Conservation (phyloP, 2,797 vertebrate species). For the Melanotaenia parkinsoni region DNA sequence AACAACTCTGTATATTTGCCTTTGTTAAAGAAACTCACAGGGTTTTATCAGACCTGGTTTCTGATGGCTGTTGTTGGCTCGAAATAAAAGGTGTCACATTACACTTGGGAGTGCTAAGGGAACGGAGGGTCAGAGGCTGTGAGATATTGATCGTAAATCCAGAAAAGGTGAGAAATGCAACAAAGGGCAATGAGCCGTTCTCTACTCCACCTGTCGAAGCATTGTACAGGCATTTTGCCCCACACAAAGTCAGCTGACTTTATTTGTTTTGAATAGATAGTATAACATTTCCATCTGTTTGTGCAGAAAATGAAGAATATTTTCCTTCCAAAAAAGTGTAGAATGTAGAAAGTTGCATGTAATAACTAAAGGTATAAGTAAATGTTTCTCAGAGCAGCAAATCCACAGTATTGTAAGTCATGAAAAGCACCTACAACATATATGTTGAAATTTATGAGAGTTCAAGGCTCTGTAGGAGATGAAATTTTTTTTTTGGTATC, state of each 20-base stretch:
- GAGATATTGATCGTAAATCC: constrained; percentile 72
- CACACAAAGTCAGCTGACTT: constrained; percentile 64
- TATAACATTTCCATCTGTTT: constrained; percentile 71
- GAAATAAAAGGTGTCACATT: constrained; percentile 65
- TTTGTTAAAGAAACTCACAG: constrained; percentile 12
- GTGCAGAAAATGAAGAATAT: constrained; percentile 26
- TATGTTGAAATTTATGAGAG: constrained; percentile 56
- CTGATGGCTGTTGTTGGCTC: constrained; percentile 29
- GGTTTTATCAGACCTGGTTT: constrained; percentile 14
- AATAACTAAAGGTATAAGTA: constrained; percentile 20
- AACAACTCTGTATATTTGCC: not conserved
- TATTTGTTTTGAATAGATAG: constrained; percentile 63
- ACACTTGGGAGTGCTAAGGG: constrained; percentile 55
- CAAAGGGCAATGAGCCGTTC: constrained; percentile 70
- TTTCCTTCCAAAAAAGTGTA: constrained; percentile 36
- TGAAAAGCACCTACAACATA: constrained; percentile 50
- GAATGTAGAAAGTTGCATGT: constrained; percentile 42
- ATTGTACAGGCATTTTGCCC: constrained; percentile 35
- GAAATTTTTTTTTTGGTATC: constrained; percentile 45
- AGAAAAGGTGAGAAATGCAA: constrained; percentile 64
- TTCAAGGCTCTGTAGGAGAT: constrained; percentile 17
- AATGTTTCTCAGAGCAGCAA: constrained; percentile 37
- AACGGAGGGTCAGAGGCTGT: constrained; percentile 55
- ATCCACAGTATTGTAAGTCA: constrained; percentile 62
- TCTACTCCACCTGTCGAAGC: constrained; percentile 60